Base-by-base conservation (phyloP, 2,797 vertebrate genomes). In the Neopelma chrysocephalum region DNA sequence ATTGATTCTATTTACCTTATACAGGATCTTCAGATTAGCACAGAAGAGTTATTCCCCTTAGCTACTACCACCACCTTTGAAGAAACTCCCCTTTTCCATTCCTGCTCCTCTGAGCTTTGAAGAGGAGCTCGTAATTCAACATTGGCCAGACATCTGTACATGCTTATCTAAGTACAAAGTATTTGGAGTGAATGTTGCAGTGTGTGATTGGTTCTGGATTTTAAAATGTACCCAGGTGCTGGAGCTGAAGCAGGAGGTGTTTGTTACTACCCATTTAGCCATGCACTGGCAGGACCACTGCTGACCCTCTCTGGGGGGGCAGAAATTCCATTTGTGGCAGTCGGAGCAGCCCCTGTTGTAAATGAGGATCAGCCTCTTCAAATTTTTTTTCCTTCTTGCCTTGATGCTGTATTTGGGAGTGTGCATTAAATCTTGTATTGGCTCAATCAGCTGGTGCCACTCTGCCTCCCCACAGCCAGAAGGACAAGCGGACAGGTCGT, bases 401-500 rank as follows among this genome's bases (percentile, higher is more conserved):
- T 72, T 76, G 79, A 17, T 79, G 75, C 58, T 73, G 51, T 68
- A 54, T 56, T 92, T 87, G 62, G 78, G 72, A 90, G 38, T 47
- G 36, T 16, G 43, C 26, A 83, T 86, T 83, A 88, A 90, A 76
- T 43, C 56, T 71, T 60, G 27, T 57, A 62, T 68, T 90, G 81
- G 71, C 70, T 95, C 87, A 26, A 78, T 87, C 68, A 64, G 85
- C 69, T 40, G 43, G 66, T 91, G 94, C 56, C 61, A 69, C 51
- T 89, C 68, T 81, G 54, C 73, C 61, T 93, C 75, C 43, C 43
- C 47, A 79, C 62, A 87, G 90, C 62, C 79, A 87, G 82, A 89
- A 96, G 94, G 88, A 96, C 86, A 89, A 96, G 80, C 1, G 23
- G 93, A 95, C 94, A 91, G 94, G 91, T 94, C 3, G 2, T 96